Evolutionary conservation across 2,797 vertebrate species (phyloP).

Genomic region (Pangasius mekongensis): DNA sequence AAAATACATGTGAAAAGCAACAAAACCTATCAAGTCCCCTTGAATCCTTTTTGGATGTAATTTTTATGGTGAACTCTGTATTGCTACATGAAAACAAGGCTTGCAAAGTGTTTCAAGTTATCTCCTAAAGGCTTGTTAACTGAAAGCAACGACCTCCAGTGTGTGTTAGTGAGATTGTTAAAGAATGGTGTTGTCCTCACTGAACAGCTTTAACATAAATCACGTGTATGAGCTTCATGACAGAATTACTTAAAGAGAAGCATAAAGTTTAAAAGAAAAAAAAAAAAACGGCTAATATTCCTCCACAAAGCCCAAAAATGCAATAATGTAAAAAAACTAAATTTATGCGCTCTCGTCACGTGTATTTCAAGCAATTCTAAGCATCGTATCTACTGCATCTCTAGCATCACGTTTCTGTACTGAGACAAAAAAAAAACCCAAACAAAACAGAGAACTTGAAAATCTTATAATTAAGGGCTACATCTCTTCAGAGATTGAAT

Average conservation of each 20-base stretch:
- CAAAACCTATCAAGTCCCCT: neutral
- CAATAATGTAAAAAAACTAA: neutral
- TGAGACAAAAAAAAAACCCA: neutral
- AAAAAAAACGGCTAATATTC: no score
- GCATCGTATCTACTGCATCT: neutral
- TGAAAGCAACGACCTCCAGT: neutral
- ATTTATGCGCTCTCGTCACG: neutral
- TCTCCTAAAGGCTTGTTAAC: neutral
- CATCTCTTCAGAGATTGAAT: neutral
- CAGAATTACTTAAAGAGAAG: neutral
- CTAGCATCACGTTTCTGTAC: neutral
- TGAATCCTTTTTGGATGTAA: neutral
- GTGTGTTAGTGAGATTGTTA: neutral
- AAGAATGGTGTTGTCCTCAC: neutral
- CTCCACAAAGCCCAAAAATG: neutral
- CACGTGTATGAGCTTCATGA: neutral
- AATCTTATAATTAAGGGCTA: neutral
- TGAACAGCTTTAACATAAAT: neutral
- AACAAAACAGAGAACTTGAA: neutral
- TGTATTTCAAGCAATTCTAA: neutral
- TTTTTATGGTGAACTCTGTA: neutral
- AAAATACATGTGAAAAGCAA: neutral
- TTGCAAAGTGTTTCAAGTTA: neutral
- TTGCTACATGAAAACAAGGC: neutral
- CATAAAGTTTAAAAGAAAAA: neutral